Evolutionary conservation across 2,113 vertebrate species (phyloP), one percentile per base, ranked within the genome.

Genomic region (Campylomormyrus numenius): DNA sequence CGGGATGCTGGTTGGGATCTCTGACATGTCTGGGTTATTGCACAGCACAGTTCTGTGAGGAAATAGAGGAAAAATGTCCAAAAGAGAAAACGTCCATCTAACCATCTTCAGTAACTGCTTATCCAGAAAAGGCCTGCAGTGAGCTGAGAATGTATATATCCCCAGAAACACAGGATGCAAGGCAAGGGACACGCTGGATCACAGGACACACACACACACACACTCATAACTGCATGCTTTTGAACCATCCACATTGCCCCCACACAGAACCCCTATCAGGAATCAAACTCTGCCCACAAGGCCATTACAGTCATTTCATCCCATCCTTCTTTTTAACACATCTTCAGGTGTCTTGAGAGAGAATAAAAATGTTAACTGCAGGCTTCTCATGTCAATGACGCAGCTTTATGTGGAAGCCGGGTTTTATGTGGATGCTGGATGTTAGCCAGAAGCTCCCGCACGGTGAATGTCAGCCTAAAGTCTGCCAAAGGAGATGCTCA

Each of bases 1-100:
- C 0, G 98, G 98, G 92, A 98, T 90, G 27, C 96, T 97, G 3
- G 93, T 90, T 0, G 98, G 98, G 62, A 99, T 94, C 66, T 95
- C 95, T 0, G 95, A 95, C 94, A 98, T 97, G 88, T 97, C 96
- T 35, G 96, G 95, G 92, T 97, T 97, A 88, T 96, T 96, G 92
- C 98, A 99, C 39, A 97, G 95, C 89, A 99, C 97, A 84, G 89
- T 94, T 94, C 97, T 98, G 93, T 70, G 1, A 91, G 2, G 90
- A 92, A 58, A 92, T 31, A 27, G 17, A 19, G 15, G 27, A 83
- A 35, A 45, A 21, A 39, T 1, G 3, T 13, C 24, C 17, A 11
- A 19, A 0, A 13, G 21, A 35, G 8, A 17, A 83, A 83, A 45
- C 17, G 5, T 70, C 62, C 10, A 31, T 70, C 10, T 10, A 31